A percentile compares a stretch with the other conserved stretches of the same genome.
Conservation (phyloP, 1,140 invertebrate species). For the Plodia interpunctella region DNA sequence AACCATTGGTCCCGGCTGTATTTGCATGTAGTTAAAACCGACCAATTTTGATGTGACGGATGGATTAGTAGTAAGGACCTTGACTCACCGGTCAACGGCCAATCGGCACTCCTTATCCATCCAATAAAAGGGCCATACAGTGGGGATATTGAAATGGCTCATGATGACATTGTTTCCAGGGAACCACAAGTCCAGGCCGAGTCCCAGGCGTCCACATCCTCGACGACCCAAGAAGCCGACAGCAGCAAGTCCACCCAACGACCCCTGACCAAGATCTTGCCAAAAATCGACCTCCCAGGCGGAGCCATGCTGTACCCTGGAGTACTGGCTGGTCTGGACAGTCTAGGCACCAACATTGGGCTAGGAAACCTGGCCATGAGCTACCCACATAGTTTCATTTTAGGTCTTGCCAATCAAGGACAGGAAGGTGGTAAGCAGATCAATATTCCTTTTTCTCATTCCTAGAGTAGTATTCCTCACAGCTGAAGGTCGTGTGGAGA, state of each 20-base stretch:
- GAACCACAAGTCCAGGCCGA: slow-evolving; percentile 29
- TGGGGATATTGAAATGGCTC: no score
- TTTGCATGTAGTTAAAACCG: no score
- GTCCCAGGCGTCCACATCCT: slow-evolving; percentile 50
- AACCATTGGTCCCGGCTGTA: no score
- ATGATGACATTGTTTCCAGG: slow-evolving; percentile 38
- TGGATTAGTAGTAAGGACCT: no score
- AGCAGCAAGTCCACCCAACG: slow-evolving; percentile 49
- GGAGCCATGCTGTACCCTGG: slow-evolving; percentile 63
- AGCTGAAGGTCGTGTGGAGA: no score
- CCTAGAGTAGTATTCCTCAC: no score
- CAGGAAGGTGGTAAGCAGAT: slow-evolving; percentile 55
- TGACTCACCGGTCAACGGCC: no score
- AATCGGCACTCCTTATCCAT: no score
- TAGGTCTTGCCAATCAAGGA: slow-evolving; percentile 64
- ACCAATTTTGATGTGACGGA: no score
- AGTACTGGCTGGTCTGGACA: slow-evolving; percentile 53
- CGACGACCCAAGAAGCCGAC: slow-evolving; percentile 54
- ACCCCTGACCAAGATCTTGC: slow-evolving; percentile 48
- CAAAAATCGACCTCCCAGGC: slow-evolving; percentile 61
- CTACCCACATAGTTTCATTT: slow-evolving; percentile 62
- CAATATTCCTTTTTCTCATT: no score
- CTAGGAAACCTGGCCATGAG: slow-evolving; percentile 63
- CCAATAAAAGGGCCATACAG: no score
- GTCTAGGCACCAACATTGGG: slow-evolving; percentile 53